Evolutionary conservation across 2,797 vertebrate species (phyloP).

Genomic region (Capromys pilorides): DNA sequence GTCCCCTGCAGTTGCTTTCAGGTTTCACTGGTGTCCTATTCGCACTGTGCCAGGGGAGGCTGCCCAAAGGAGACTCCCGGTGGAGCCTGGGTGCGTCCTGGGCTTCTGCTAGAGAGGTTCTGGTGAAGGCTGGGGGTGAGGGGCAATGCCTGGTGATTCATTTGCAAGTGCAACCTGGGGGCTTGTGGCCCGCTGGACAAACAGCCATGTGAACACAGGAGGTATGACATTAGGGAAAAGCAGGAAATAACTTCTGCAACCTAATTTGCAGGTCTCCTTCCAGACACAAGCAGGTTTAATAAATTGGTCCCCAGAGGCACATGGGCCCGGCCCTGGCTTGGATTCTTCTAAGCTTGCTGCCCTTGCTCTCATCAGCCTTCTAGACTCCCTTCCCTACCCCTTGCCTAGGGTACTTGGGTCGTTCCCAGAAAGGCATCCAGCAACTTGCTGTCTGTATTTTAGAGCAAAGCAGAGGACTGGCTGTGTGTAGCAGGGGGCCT

Average conservation of each 20-base stretch:
- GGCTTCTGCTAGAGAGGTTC: neutral
- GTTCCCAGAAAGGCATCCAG: neutral
- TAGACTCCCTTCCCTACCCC: neutral
- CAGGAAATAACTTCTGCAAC: neutral
- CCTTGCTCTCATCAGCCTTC: neutral
- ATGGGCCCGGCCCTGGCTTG: neutral
- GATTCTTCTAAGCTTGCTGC: neutral
- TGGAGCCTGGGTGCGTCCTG: neutral
- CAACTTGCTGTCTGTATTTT: neutral
- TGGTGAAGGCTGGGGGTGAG: neutral
- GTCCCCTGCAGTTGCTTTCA: neutral
- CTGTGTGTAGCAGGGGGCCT: neutral
- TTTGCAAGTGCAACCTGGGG: neutral
- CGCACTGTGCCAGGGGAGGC: neutral
- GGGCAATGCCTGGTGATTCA: neutral
- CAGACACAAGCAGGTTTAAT: neutral
- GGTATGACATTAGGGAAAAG: neutral
- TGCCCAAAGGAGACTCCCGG: neutral
- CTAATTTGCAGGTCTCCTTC: neutral
- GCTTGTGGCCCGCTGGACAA: neutral
- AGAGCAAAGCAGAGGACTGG: neutral
- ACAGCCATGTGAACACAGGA: neutral
- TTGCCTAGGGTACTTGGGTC: neutral
- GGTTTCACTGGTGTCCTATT: neutral
- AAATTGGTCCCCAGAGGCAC: neutral